phyloP scores from a whole-genome alignment of 2,113 vertebrate genomes.

The Grammomys surdaster region DNA sequence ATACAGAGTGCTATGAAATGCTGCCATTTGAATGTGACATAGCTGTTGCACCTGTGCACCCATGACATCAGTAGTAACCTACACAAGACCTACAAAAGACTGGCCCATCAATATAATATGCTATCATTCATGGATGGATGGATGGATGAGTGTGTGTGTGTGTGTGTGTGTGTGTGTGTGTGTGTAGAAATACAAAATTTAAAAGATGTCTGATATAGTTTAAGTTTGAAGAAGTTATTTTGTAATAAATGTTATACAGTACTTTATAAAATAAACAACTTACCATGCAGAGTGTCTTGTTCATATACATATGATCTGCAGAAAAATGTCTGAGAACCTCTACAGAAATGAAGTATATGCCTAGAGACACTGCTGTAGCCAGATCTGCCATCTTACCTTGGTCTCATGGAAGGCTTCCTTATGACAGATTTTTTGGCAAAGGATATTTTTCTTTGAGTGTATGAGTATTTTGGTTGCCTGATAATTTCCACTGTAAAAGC shows the following conservation, averaged over 20 bases:
- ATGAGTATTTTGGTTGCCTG: accelerated
- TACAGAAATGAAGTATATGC: not conserved
- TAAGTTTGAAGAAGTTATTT: slow-evolving; percentile 4
- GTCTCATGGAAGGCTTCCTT: slow-evolving; percentile 71
- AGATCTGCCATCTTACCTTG: slow-evolving; percentile 76
- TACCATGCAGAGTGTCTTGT: slow-evolving; percentile 8
- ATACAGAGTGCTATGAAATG: no score
- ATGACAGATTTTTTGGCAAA: accelerated
- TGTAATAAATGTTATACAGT: not conserved
- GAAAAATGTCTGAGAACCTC: not conserved
- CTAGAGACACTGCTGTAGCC: not conserved
- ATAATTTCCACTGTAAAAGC: not conserved
- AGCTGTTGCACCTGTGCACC: not conserved
- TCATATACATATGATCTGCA: not conserved
- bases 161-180: not conserved
- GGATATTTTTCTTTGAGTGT: not conserved
- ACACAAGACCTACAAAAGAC: not conserved
- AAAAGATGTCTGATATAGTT: not conserved
- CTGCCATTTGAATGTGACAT: no score
- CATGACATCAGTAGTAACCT: not conserved
- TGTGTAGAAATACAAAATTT: not conserved
- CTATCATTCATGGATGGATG: not conserved
- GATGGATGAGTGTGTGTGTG: no score
- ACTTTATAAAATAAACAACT: slow-evolving; percentile 37
- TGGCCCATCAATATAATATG: no score